Evolutionary conservation across 2,113 vertebrate genomes (phyloP).

Genomic region (Elephantulus edwardii): DNA sequence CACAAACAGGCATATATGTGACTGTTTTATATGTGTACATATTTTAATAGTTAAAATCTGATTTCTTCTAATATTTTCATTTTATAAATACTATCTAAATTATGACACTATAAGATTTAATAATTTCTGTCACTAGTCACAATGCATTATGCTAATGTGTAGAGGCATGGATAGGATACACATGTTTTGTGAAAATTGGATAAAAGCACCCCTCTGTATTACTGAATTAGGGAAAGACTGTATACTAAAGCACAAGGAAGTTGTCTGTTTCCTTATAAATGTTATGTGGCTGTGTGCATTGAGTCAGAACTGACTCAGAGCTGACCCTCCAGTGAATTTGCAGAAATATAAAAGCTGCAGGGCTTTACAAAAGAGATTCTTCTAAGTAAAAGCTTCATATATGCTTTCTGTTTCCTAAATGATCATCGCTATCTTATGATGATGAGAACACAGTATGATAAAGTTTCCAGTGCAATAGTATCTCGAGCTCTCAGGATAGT

Average conservation of each 20-base stretch:
- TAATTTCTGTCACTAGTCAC: background rate
- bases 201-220: background rate
- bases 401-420: background rate
- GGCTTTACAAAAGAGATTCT: background rate
- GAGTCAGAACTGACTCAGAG: no score
- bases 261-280: background rate
- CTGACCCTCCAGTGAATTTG: no score
- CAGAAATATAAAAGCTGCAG: no score
- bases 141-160: background rate
- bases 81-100: background rate
- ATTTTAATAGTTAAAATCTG: background rate
- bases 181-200: background rate
- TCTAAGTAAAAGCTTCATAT: background rate
- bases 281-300: no score
- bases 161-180: background rate
- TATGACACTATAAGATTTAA: background rate
- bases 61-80: background rate
- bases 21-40: background rate
- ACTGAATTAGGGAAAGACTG: background rate
- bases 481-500: background rate
- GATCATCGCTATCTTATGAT: constrained; percentile 52
- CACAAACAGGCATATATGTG: background rate
- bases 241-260: background rate
- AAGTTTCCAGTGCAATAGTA: background rate
- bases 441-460: constrained; percentile 43